Conservation (phyloP, 2,888 invertebrate genomes). For the Tetranychus piercei region DNA sequence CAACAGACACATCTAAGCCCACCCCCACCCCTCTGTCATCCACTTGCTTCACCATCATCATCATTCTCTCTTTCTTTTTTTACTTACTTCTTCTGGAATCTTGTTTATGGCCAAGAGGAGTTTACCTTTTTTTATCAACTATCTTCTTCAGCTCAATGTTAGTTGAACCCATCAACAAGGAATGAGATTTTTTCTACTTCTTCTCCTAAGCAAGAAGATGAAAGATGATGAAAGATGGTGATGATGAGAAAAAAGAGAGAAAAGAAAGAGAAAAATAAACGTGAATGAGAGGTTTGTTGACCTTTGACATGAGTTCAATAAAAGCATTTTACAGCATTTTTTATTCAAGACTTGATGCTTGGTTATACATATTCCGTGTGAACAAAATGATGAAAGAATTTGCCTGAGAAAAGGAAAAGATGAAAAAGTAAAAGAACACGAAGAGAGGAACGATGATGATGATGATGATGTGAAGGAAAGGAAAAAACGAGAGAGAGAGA, state of each 20-base stretch:
- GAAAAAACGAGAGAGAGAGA: neutral
- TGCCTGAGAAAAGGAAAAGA: neutral
- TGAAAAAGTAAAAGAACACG: neutral
- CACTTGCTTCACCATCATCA: neutral
- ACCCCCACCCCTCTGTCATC: neutral
- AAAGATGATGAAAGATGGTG: neutral
- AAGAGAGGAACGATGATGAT: neutral
- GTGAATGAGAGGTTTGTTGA: neutral
- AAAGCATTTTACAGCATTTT: neutral
- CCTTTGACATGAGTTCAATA: slow-evolving; percentile 1
- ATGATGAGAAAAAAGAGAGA: neutral
- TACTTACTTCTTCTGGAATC: neutral
- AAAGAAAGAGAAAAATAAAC: neutral
- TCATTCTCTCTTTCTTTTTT: neutral
- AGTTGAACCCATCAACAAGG: neutral
- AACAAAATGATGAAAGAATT: neutral
- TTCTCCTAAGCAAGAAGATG: neutral
- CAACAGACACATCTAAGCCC: neutral
- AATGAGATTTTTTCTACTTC: neutral
- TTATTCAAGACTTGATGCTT: neutral
- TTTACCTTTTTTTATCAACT: slow-evolving; percentile 1
- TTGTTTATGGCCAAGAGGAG: slow-evolving; percentile 1
- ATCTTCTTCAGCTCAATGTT: neutral
- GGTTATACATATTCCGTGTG: neutral
- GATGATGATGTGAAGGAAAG: neutral